Evolutionary conservation across 1,140 invertebrate species (phyloP).

Genomic region (Atta cephalotes): DNA sequence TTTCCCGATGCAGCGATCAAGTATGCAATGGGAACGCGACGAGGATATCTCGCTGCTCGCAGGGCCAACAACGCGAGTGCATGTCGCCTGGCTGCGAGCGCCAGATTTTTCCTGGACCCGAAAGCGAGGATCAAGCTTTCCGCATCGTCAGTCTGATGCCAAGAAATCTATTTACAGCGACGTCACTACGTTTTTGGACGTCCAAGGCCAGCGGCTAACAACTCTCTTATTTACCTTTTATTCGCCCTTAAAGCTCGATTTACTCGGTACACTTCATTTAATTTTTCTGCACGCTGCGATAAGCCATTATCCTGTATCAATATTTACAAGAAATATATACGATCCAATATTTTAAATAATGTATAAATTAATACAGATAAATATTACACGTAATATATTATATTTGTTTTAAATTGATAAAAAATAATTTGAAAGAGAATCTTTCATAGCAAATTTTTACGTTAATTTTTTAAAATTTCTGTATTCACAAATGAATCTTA

Average conservation of each 20-base stretch:
- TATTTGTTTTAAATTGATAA: neutral
- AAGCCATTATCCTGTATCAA: neutral
- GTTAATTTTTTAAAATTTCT: neutral
- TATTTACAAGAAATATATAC: neutral
- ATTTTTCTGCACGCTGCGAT: neutral
- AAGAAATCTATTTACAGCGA: conserved; percentile 62
- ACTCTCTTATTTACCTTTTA: conserved; percentile 60
- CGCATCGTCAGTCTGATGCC: conserved; percentile 45
- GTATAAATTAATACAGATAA: neutral
- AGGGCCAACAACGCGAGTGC: conserved; percentile 48
- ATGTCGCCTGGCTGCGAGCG: conserved; percentile 6
- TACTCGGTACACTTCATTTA: neutral
- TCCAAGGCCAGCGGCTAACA: conserved; percentile 61
- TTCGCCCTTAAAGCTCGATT: conserved; percentile 43
- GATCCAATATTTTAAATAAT: neutral
- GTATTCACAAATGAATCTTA: neutral
- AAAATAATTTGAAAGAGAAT: neutral
- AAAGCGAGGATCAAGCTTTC: conserved; percentile 47
- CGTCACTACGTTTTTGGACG: conserved; percentile 48
- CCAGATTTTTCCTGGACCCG: conserved; percentile 62
- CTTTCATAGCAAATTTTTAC: neutral
- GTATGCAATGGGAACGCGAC: conserved; percentile 11
- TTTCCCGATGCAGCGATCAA: conserved; percentile 18
- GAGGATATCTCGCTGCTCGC: conserved; percentile 21
- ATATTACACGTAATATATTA: neutral